Evolutionary conservation across 2,113 vertebrate species (phyloP).

Genomic region (Trichomycterus rosablanca): DNA sequence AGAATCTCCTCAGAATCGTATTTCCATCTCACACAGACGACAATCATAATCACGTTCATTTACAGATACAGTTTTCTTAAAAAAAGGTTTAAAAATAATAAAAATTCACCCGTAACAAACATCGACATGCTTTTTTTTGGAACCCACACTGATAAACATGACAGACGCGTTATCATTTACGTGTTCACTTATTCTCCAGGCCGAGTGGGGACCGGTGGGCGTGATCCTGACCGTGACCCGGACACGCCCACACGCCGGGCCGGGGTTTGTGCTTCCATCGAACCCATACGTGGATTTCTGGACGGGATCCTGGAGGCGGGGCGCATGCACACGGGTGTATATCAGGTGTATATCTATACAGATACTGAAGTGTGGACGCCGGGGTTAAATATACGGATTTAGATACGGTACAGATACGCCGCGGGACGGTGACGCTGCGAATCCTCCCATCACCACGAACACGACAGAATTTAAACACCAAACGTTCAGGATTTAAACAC

Average conservation of each 20-base stretch:
- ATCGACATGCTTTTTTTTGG: conserved; percentile 68
- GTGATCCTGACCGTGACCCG: no score
- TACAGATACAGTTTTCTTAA: conserved; percentile 50
- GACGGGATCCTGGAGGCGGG: background rate
- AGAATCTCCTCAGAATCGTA: background rate
- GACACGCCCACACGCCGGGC: conserved; percentile 21
- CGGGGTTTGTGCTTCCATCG: conserved; percentile 69
- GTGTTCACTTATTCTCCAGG: conserved; percentile 69
- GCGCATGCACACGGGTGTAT: background rate
- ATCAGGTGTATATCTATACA: no score
- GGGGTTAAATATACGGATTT: no score
- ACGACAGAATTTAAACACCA: no score
- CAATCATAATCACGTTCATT: conserved; percentile 32
- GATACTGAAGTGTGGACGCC: no score
- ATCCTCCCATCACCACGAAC: no score
- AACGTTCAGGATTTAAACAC: no score
- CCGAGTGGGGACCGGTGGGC: background rate
- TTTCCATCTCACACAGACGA: conserved; percentile 47
- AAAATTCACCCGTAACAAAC: conserved; percentile 68
- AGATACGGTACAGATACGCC: no score
- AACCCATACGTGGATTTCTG: conserved; percentile 45
- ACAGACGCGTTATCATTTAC: conserved; percentile 54
- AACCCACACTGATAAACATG: conserved; percentile 66
- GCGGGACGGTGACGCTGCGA: no score
- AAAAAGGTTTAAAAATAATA: no score